Percentiles rank a stretch among this genome's conserved stretches.
Conservation (phyloP, 2,888 invertebrate species). For the Drosophila algonquin region DNA sequence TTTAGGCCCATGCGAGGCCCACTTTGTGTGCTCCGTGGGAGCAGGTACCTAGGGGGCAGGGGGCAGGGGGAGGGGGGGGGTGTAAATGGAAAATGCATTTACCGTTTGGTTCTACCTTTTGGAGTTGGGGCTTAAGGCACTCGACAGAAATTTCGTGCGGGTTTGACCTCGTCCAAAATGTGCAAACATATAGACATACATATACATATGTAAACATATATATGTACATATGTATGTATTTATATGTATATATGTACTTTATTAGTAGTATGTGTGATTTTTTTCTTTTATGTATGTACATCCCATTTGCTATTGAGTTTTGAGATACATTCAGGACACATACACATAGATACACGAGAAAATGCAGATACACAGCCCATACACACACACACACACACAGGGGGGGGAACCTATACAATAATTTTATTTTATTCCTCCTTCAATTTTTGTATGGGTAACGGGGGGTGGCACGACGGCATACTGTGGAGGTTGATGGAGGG, state of each 20-base stretch:
- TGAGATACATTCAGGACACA: neutral
- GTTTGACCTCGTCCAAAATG: conserved; percentile 29
- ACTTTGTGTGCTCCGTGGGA: neutral
- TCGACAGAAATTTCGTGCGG: conserved; percentile 21
- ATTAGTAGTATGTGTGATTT: neutral
- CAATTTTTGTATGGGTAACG: neutral
- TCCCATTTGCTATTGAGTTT: neutral
- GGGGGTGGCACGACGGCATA: neutral
- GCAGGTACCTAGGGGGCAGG: too few species aligned
- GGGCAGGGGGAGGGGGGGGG: too few species aligned
- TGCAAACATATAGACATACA: neutral
- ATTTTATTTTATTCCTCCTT: neutral
- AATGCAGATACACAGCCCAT: neutral
- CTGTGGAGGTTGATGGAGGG: neutral
- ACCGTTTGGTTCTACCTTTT: too few species aligned
- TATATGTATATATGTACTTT: neutral
- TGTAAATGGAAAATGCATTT: too few species aligned
- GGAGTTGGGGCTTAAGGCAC: neutral
- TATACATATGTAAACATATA: too few species aligned
- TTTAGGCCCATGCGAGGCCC: neutral
- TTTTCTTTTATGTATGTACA: neutral
- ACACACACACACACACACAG: conserved; percentile 1
- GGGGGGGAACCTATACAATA: neutral
- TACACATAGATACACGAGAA: neutral
- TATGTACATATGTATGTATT: neutral